phyloP scores from a whole-genome alignment of 2,113 vertebrate genomes.

The Daubentonia madagascariensis region DNA sequence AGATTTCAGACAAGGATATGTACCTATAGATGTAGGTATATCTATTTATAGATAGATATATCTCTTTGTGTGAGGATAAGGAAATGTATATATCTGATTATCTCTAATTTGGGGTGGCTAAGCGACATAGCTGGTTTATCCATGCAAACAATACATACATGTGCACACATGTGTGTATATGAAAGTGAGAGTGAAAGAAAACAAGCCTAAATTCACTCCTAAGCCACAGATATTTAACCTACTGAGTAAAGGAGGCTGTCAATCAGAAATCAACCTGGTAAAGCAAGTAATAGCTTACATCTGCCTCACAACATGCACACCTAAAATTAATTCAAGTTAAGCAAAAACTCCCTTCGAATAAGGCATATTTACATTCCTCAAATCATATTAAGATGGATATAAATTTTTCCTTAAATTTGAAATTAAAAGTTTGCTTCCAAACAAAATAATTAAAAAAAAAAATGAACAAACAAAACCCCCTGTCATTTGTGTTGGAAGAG shows the following conservation, averaged over 20 bases:
- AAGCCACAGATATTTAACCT: not conserved
- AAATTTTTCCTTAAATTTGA: not conserved
- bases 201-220: not conserved
- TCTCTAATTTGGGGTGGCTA: not conserved
- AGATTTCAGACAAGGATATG: not conserved
- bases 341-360: not conserved
- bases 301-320: not conserved
- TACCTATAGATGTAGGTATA: not conserved
- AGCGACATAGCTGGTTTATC: not conserved
- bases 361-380: not conserved
- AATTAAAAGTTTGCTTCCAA: constrained; percentile 20
- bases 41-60: not conserved
- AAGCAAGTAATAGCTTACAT: not conserved
- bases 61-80: not conserved
- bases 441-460: constrained; percentile 52
- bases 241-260: not conserved
- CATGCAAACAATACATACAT: not conserved
- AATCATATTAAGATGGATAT: not conserved
- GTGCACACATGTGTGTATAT: not conserved
- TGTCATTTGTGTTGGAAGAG: not conserved
- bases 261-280: not conserved
- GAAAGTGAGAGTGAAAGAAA: not conserved
- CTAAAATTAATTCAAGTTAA: not conserved
- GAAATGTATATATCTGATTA: not conserved
- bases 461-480: constrained; percentile 6